A percentile compares a stretch with the other conserved stretches of the same genome.
Evolutionary conservation across 2,113 vertebrate species (phyloP).

Genomic region (Origma solitaria): DNA sequence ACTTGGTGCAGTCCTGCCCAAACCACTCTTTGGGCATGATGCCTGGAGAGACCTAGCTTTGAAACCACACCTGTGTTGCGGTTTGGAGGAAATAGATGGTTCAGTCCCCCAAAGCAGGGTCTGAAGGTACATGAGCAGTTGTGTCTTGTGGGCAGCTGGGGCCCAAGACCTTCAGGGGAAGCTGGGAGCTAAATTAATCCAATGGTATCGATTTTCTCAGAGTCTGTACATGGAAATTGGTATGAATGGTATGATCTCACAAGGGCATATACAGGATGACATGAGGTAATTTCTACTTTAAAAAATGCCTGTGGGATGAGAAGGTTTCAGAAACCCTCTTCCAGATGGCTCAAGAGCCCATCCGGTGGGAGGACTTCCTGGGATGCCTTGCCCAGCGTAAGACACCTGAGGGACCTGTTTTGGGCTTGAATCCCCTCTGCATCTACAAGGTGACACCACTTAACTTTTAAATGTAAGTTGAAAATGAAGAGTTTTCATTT

Average conservation of each 20-base stretch:
- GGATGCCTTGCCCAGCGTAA: rapidly evolving
- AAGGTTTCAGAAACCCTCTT: neutral
- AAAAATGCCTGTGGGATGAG: neutral
- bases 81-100: neutral
- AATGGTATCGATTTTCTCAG: neutral
- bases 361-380: neutral
- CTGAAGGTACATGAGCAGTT: neutral
- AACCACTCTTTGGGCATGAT: neutral
- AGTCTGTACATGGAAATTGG: neutral
- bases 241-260: neutral
- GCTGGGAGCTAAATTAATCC: neutral
- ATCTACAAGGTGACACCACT: neutral
- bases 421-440: neutral
- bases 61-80: neutral
- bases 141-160: neutral
- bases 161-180: neutral
- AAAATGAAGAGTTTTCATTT: neutral
- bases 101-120: neutral
- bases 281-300: neutral
- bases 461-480: neutral
- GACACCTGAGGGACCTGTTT: neutral
- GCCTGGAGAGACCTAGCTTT: neutral
- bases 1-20: neutral
- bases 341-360: neutral
- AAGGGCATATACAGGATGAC: neutral